These are phyloP conservation scores for Pseudochirops corinnae DNA, from an alignment of 2,797 vertebrate species.

Conservation along the genomic window DNA sequence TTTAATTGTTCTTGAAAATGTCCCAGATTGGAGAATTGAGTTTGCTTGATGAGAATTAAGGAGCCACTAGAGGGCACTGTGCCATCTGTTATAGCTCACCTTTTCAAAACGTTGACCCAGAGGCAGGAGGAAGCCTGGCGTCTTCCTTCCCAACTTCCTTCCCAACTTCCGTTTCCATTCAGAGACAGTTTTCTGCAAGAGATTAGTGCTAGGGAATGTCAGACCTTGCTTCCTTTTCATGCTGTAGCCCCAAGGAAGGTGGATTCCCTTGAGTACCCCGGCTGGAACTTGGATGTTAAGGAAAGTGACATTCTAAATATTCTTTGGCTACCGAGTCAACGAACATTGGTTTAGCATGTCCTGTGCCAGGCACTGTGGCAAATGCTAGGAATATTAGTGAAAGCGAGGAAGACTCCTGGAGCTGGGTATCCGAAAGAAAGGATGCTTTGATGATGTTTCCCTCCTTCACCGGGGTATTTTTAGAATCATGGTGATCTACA, in stretches of 20 bases:
- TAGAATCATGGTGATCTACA: background rate
- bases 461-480: background rate
- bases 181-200: background rate
- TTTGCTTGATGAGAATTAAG: background rate
- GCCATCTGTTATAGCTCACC: background rate
- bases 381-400: background rate
- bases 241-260: background rate
- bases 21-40: background rate
- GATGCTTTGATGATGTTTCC: background rate
- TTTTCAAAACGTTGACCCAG: slow-evolving; percentile 27
- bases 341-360: background rate
- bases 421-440: background rate
- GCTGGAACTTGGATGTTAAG: background rate
- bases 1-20: background rate
- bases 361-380: background rate
- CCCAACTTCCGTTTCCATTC: background rate
- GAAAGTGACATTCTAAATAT: background rate
- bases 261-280: background rate
- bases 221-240: background rate
- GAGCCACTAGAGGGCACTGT: slow-evolving; percentile 72
- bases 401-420: background rate
- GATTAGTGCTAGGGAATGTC: background rate
- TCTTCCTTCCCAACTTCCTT: background rate
- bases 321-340: background rate
- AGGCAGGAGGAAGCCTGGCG: background rate